Percentiles rank a stretch among this genome's conserved stretches.
Conservation (phyloP, 2,113 vertebrate genomes). For the Callorhinus ursinus region DNA sequence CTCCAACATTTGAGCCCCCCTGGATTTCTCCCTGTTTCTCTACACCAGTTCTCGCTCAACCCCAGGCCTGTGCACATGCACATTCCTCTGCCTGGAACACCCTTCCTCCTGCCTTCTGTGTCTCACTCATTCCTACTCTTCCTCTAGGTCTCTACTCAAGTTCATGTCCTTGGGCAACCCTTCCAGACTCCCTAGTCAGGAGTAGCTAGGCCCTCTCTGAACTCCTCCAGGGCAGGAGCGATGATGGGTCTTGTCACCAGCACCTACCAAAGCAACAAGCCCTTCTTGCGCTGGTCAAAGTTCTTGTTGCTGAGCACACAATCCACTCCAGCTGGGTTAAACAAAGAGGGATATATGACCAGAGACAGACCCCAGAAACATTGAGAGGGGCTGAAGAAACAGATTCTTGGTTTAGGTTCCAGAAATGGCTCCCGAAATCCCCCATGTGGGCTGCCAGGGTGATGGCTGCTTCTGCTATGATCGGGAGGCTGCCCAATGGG, state of each 20-base stretch:
- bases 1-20: background rate
- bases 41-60: background rate
- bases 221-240: background rate
- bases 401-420: background rate
- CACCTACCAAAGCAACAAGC: background rate
- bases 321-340: background rate
- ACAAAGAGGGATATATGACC: background rate
- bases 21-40: background rate
- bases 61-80: background rate
- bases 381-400: background rate
- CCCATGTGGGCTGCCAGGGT: background rate
- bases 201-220: background rate
- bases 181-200: background rate
- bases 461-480: background rate
- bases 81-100: background rate
- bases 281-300: background rate
- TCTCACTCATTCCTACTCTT: background rate
- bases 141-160: background rate
- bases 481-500: background rate
- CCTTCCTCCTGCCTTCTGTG: background rate
- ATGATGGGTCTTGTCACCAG: background rate
- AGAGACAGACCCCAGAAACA: background rate
- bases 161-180: background rate
- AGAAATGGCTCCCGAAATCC: background rate
- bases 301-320: background rate